phyloP scores from a whole-genome alignment of 1,140 invertebrate species.

The Pachyrhynchus sulphureomaculatus region DNA sequence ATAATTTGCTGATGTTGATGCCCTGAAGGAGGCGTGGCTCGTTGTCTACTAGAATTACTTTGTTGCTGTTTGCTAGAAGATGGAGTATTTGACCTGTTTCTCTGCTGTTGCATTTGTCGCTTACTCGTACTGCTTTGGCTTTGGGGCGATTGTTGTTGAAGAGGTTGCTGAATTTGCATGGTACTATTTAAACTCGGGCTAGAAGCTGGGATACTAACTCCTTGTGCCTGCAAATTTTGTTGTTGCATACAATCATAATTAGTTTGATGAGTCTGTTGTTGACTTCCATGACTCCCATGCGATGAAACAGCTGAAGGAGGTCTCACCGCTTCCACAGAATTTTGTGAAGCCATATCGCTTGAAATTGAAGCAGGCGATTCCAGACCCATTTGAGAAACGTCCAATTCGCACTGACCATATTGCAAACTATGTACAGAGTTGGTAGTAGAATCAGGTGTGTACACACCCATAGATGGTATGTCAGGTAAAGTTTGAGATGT shows the following conservation, averaged over 20 bases:
- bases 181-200: constrained; percentile 42
- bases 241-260: constrained; percentile 60
- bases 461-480: constrained; percentile 76
- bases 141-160: constrained; percentile 37
- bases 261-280: constrained; percentile 55
- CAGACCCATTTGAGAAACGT: constrained; percentile 78
- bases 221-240: constrained; percentile 57
- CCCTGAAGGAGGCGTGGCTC: constrained; percentile 49
- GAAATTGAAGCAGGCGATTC: constrained; percentile 86
- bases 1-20: constrained; percentile 46
- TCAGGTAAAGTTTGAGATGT: constrained; percentile 61
- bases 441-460: constrained; percentile 80
- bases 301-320: constrained; percentile 54
- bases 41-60: constrained; percentile 42
- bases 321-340: constrained; percentile 66
- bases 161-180: constrained; percentile 41
- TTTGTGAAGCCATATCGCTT: constrained; percentile 78
- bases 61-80: constrained; percentile 44
- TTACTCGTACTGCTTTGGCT: constrained; percentile 40
- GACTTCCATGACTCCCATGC: constrained; percentile 54
- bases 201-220: constrained; percentile 42
- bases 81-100: constrained; percentile 46
- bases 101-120: constrained; percentile 47
- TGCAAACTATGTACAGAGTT: constrained; percentile 82
- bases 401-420: constrained; percentile 77